Evolutionary conservation across 2,113 vertebrate species (phyloP).

Genomic region (Pluvialis apricaria): DNA sequence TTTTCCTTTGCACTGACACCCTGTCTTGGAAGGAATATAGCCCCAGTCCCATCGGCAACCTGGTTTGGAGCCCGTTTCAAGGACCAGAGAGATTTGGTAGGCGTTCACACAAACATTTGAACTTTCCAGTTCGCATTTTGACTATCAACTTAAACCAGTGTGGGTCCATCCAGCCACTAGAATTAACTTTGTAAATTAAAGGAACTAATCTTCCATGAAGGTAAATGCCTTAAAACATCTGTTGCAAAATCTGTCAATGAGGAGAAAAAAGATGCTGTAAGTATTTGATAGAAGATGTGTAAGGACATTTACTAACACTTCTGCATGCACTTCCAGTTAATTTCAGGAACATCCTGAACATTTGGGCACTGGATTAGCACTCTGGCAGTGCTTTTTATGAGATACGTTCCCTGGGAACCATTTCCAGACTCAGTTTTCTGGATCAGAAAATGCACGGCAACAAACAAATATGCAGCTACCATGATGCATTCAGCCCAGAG

Average conservation of each 20-base stretch:
- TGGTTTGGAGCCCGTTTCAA: neutral
- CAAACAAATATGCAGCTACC: neutral
- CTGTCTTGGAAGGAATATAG: neutral
- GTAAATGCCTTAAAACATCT: neutral
- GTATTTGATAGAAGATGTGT: neutral
- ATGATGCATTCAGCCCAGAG: neutral
- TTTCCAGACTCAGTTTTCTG: neutral
- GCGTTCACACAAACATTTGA: neutral
- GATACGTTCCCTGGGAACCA: neutral
- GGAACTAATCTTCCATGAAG: neutral
- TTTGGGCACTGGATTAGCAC: neutral
- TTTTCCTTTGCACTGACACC: neutral
- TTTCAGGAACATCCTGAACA: neutral
- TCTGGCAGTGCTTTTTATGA: neutral
- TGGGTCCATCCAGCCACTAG: neutral
- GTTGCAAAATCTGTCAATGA: neutral
- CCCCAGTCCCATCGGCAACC: neutral
- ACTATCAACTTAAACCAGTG: neutral
- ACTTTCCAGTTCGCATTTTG: neutral
- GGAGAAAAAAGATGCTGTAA: neutral
- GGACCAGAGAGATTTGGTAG: neutral
- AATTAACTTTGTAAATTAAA: neutral
- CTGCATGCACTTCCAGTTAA: neutral
- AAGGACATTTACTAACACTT: neutral
- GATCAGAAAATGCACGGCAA: neutral